Evolutionary conservation across 2,888 invertebrate species (phyloP).

Genomic region (Harpalus rubripes): DNA sequence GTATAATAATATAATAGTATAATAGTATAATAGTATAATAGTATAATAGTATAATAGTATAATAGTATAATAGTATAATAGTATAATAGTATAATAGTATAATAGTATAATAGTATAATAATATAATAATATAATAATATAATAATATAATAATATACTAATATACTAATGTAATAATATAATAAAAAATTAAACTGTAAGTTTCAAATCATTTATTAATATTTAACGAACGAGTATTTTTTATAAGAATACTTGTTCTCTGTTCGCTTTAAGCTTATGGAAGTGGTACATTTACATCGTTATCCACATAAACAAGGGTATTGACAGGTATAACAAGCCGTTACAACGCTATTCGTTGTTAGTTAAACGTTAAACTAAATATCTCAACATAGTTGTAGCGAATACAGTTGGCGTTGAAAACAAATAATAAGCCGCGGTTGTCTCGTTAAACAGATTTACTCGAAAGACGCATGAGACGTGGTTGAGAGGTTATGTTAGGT

Average conservation of each 20-base stretch:
- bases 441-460: constrained; percentile 38
- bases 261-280: background rate
- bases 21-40: too few species aligned
- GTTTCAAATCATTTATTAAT: too few species aligned
- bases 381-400: background rate
- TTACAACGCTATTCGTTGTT: constrained; percentile 11
- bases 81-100: too few species aligned
- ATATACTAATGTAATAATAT: too few species aligned
- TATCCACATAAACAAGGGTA: background rate
- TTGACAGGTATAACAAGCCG: constrained; percentile 27
- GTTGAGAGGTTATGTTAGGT: background rate
- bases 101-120: too few species aligned
- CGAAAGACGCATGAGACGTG: background rate
- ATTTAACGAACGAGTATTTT: too few species aligned
- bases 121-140: too few species aligned
- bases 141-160: too few species aligned
- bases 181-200: too few species aligned
- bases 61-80: too few species aligned
- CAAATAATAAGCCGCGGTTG: constrained; percentile 24
- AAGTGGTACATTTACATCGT: background rate
- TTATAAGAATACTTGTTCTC: background rate
- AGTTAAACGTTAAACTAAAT: background rate
- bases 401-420: constrained; percentile 21
- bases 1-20: too few species aligned
- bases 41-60: too few species aligned